phyloP scores from a whole-genome alignment of 2,888 invertebrate genomes.

The Tanytarsus gracilentus region DNA sequence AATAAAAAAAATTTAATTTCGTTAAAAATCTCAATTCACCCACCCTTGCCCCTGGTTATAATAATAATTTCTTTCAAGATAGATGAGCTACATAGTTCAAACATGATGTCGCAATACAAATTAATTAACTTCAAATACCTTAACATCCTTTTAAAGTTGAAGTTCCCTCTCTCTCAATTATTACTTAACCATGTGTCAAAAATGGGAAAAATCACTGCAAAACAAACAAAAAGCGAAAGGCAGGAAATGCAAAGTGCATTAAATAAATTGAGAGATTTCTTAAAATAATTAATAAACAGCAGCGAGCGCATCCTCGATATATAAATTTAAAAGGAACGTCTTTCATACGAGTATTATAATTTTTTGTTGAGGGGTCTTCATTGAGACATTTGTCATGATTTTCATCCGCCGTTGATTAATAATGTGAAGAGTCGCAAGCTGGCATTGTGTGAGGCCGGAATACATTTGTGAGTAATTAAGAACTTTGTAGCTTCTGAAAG shows the following conservation, averaged over 20 bases:
- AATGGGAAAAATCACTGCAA: not conserved
- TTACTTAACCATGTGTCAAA: no score
- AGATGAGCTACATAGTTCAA: no score
- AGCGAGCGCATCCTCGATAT: not conserved
- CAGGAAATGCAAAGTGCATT: slow-evolving; percentile 10
- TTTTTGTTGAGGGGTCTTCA: no score
- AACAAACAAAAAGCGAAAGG: not conserved
- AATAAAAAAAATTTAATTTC: no score
- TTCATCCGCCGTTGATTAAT: slow-evolving; percentile 22
- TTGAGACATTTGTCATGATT: slow-evolving; percentile 6
- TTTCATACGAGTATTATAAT: not conserved
- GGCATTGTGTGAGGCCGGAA: slow-evolving; percentile 21
- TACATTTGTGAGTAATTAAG: slow-evolving; percentile 1
- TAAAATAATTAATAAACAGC: not conserved
- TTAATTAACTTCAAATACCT: no score
- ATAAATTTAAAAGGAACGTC: not conserved
- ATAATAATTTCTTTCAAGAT: no score
- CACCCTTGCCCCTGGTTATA: no score
- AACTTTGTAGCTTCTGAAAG: not conserved
- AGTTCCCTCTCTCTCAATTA: no score
- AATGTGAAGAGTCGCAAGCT: slow-evolving; percentile 8
- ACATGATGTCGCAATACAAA: no score
- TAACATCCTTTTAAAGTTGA: no score
- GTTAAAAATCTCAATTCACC: no score
- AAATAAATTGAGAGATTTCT: not conserved